Evolutionary conservation across 2,888 invertebrate species (phyloP).

Genomic region (Blera fallax): DNA sequence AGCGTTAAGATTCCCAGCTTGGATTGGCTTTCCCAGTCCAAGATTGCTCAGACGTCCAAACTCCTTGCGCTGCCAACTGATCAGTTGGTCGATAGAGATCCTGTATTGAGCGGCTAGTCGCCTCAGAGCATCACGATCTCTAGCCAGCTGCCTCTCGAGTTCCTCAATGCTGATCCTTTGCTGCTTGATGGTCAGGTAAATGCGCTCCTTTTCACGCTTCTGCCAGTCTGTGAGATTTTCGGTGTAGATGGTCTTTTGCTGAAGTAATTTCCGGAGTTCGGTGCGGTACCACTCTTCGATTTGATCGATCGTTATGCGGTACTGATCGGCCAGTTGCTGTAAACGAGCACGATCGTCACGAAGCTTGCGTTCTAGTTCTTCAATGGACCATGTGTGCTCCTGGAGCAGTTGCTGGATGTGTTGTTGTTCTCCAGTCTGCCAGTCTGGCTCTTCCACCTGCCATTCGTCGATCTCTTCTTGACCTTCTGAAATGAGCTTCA

Average conservation of each 20-base stretch:
- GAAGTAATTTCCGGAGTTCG: conserved; percentile 76
- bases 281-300: conserved; percentile 77
- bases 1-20: conserved; percentile 50
- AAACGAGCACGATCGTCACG: conserved; percentile 75
- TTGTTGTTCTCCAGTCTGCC: conserved; percentile 77
- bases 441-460: conserved; percentile 73
- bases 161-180: conserved; percentile 75
- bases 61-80: conserved; percentile 77
- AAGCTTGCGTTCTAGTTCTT: conserved; percentile 77
- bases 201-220: conserved; percentile 76
- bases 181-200: conserved; percentile 75
- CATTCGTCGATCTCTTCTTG: conserved; percentile 44
- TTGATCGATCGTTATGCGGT: conserved; percentile 76
- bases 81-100: conserved; percentile 76
- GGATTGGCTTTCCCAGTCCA: conserved; percentile 74
- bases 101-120: conserved; percentile 75
- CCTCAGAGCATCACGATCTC: conserved; percentile 72
- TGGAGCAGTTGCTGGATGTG: conserved; percentile 77
- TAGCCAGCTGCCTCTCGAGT: conserved; percentile 75
- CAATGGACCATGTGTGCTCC: conserved; percentile 78
- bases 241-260: conserved; percentile 75
- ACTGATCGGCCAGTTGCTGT: conserved; percentile 75
- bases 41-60: conserved; percentile 76
- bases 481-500: conserved; percentile 75
- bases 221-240: conserved; percentile 77